Evolutionary conservation across 2,113 vertebrate genomes (phyloP).

Genomic region (Trichechus manatus): DNA sequence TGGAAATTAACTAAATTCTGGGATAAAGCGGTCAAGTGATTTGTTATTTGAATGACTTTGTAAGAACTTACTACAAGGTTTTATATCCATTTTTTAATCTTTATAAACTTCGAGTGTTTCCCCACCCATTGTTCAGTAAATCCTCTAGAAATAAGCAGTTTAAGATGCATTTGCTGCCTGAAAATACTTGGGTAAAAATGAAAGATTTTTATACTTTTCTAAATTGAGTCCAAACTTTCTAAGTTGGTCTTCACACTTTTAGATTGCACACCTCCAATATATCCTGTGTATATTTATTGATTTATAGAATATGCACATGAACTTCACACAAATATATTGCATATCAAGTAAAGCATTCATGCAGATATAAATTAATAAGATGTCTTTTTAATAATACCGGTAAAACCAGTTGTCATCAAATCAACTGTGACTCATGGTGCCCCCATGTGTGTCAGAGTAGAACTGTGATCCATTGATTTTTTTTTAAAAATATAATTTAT

Average conservation of each 20-base stretch:
- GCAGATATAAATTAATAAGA: not conserved
- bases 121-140: not conserved
- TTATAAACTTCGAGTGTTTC: not conserved
- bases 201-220: not conserved
- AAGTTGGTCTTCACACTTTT: not conserved
- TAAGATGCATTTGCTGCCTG: not conserved
- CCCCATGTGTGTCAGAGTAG: too few relatives aligned
- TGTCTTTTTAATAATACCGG: not conserved
- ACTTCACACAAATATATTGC: not conserved
- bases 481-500: too few relatives aligned
- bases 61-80: not conserved
- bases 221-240: not conserved
- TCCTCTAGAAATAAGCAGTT: conserved; percentile 5
- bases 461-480: too few relatives aligned
- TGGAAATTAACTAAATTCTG: not conserved
- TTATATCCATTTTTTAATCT: not conserved
- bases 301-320: not conserved
- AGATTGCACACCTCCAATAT: not conserved
- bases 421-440: too few relatives aligned
- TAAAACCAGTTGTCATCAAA: too few relatives aligned
- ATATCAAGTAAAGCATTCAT: not conserved
- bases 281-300: not conserved
- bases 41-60: not conserved
- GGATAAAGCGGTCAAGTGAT: not conserved
- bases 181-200: not conserved